Evolutionary conservation across 2,888 invertebrate genomes (phyloP), one percentile per base, ranked within the genome.

Genomic region (Caenorhabditis zanzibari): DNA sequence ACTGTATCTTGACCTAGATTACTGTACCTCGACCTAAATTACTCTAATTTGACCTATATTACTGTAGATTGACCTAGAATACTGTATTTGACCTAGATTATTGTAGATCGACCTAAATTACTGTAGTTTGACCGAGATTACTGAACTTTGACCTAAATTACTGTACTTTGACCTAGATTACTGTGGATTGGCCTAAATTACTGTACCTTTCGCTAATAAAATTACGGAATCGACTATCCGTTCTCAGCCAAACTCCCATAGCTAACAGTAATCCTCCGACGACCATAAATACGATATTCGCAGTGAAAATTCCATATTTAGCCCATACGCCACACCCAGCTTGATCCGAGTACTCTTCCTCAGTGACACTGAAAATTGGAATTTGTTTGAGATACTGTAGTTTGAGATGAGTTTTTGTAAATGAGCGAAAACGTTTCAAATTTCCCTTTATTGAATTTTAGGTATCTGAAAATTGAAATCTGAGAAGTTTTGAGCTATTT

Each of bases 211-310:
- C 92, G 68, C 91, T 91, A 41, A 92, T 85, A 75, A 92, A 92
- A 44, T 91, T 89, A 16, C 91, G 81, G 76, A 92, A 92, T 41
- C 91, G 86, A 61, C 89, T 88, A 83, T 91, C 92, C 12, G 88
- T 88, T 47, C 91, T 81, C 19, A 92, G 84, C 91, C 91, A 92
- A 3, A 87, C 80, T 49, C 92, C 91, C 72, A 90, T 79, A 0
- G 88, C 88, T 47, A 92, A 28, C 5, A 89, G 71, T 5, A 86
- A 73, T 4, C 85, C 75, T 19, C 92, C 92, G 47, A 92, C 91
- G 16, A 90, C 79, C 59, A 88, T 61, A 79, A 90, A 91, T 5
- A 91, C 83, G 58, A 91, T 88, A 79, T 91, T 91, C 1, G 85
- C 84, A 10, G 85, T 88, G 81, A 88, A 90, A 47, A 91, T 90